Evolutionary conservation across 2,113 vertebrate genomes (phyloP), one percentile per base, ranked within the genome.

Genomic region (Dipodomys spectabilis): DNA sequence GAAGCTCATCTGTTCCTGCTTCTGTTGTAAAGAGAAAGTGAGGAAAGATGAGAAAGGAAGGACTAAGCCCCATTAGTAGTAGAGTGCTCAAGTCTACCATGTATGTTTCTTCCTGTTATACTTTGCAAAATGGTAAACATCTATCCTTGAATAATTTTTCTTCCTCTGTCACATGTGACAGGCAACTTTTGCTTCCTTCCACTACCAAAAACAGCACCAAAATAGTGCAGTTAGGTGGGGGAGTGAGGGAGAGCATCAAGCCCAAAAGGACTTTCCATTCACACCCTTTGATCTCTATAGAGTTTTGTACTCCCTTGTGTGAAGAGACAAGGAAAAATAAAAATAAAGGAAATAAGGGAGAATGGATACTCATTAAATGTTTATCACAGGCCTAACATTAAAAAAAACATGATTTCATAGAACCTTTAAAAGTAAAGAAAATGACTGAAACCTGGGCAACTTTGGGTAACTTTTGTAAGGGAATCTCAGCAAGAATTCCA

Each of bases 311-410:
- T 25, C 44, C n/a, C 3, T 6, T 1, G 20, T 10, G 5, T n/a
- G 62, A 88, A 91, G 39, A 32, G 7, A 86, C 5, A 84, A 35
- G 25, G 12, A 84, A 93, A 87, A 45, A 39, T 11, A 73, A 25
- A 28, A 60, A 32, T 7, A 65, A 73, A 35, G 53, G 39, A 53
- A 90, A 90, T 67, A 68, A 82, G 20, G 57, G 12, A 60, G 8
- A 72, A 49, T 8, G 20, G 68, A 87, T 49, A 67, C 44, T 65
- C 27, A 84, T 25, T 53, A 78, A 49, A 91, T 7, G 81, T 19
- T 28, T 19, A 4, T 6, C 35, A 22, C 6, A 62, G 2, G 0
- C 53, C 8, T 49, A 64, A 57, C 2, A 18, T 57, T 57, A 13
- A 57, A 57, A 57, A 23, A 82, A 45, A 28, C 28, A 28, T 9